Percentiles rank a stretch among this genome's conserved stretches.
Conservation (phyloP, 1,140 invertebrate species). For the Colletes latitarsis region DNA sequence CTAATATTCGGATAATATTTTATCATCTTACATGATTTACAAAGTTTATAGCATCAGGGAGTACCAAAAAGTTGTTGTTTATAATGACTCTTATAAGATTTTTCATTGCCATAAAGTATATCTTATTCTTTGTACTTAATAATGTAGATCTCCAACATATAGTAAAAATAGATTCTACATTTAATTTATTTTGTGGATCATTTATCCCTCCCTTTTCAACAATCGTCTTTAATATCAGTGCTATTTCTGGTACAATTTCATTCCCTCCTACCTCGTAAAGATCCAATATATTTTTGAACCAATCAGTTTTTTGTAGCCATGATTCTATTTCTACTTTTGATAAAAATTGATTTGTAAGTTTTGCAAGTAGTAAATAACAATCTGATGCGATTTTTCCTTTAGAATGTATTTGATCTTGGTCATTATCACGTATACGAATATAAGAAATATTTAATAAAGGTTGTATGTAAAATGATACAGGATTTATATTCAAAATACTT, state of each 20-base stretch:
- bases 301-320: conserved; percentile 27
- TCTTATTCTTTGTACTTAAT: conserved; percentile 65
- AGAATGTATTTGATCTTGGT: not conserved
- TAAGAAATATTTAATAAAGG: conserved; percentile 15
- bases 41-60: conserved; percentile 22
- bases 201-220: conserved; percentile 43
- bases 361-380: conserved; percentile 54
- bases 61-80: conserved; percentile 56
- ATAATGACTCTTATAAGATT: conserved; percentile 59
- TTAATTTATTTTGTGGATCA: conserved; percentile 36
- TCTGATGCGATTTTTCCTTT: conserved; percentile 58
- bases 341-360: conserved; percentile 48
- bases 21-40: conserved; percentile 55
- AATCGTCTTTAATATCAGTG: conserved; percentile 40
- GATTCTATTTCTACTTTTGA: conserved; percentile 7
- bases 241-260: conserved; percentile 56
- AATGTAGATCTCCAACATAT: conserved; percentile 68
- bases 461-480: conserved; percentile 3
- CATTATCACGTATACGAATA: not conserved
- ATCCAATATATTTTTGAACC: conserved; percentile 23
- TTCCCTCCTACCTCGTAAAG: conserved; percentile 52
- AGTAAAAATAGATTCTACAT: conserved; percentile 59
- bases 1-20: not conserved
- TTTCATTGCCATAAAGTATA: conserved; percentile 64
- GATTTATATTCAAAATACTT: not conserved